Evolutionary conservation across 2,888 invertebrate genomes (phyloP).

Genomic region (Trissoscelio sp.): DNA sequence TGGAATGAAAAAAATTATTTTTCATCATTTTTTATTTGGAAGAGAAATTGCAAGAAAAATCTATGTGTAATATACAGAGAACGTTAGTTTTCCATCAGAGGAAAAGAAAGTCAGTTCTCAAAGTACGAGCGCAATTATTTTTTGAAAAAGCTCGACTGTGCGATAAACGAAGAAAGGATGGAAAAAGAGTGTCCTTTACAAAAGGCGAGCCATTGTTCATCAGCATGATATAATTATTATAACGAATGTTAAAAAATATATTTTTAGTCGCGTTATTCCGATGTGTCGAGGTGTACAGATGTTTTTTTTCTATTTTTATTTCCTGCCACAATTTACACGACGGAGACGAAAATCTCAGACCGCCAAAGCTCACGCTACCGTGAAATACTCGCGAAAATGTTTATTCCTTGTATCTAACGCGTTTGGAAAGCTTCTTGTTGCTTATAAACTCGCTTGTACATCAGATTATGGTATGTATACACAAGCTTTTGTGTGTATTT

Average conservation of each 20-base stretch:
- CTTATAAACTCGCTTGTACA: conserved; percentile 47
- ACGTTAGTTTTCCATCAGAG: neutral
- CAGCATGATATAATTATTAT: neutral
- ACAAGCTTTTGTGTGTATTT: conserved; percentile 27
- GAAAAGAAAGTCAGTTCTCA: neutral
- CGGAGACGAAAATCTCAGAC: conserved; percentile 41
- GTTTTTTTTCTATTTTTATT: conserved; percentile 17
- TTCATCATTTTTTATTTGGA: no score
- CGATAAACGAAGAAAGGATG: neutral
- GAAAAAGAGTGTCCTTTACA: neutral
- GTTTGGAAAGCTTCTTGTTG: conserved; percentile 43
- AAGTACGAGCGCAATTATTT: neutral
- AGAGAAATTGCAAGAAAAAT: no score
- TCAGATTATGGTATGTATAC: conserved; percentile 45
- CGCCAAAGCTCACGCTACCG: conserved; percentile 37
- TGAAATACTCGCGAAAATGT: conserved; percentile 48
- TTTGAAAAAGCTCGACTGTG: neutral
- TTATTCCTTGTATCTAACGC: conserved; percentile 43
- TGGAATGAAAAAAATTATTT: no score
- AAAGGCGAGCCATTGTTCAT: neutral
- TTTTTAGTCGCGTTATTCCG: conserved; percentile 3
- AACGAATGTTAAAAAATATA: conserved; percentile 3
- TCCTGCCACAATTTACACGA: conserved; percentile 33
- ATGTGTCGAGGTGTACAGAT: neutral
- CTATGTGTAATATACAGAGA: no score